Percentiles rank a stretch among this genome's conserved stretches.
These are phyloP conservation scores for Nymphalis c-album DNA, from an alignment of 2,888 invertebrate genomes.

Conservation along the genomic window DNA sequence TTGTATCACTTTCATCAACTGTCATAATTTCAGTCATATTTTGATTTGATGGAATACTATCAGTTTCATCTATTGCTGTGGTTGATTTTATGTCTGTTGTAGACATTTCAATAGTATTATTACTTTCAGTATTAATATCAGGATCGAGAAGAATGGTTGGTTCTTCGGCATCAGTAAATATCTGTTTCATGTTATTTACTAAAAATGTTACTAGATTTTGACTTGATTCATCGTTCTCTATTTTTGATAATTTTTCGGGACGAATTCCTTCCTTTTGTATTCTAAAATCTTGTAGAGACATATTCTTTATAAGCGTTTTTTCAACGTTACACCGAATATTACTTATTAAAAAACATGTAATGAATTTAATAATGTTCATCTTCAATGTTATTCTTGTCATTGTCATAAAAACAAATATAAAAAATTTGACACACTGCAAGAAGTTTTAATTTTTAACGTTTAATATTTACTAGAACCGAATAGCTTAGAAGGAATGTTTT, in stretches of 20 bases:
- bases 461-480: not conserved
- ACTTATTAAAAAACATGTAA: not conserved
- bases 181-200: constrained; percentile 59
- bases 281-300: constrained; percentile 54
- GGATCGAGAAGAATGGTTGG: constrained; percentile 31
- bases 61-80: too few relatives aligned
- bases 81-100: constrained; percentile 20
- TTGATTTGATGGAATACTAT: not conserved
- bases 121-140: constrained; percentile 28
- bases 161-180: constrained; percentile 52
- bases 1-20: not conserved
- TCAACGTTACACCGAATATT: not conserved
- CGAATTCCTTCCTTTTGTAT: constrained; percentile 52
- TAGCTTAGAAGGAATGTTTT: not conserved
- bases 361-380: not conserved
- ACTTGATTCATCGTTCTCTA: constrained; percentile 42
- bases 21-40: not conserved
- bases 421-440: not conserved
- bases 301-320: constrained; percentile 7
- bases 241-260: constrained; percentile 42
- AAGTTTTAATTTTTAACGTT: not conserved
- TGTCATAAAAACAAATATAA: not conserved
- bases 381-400: not conserved
- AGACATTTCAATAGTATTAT: constrained; percentile 11
- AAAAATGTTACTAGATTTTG: constrained; percentile 57